Conservation (phyloP, 1,140 invertebrate species). For the Scaptomyza pallida region DNA sequence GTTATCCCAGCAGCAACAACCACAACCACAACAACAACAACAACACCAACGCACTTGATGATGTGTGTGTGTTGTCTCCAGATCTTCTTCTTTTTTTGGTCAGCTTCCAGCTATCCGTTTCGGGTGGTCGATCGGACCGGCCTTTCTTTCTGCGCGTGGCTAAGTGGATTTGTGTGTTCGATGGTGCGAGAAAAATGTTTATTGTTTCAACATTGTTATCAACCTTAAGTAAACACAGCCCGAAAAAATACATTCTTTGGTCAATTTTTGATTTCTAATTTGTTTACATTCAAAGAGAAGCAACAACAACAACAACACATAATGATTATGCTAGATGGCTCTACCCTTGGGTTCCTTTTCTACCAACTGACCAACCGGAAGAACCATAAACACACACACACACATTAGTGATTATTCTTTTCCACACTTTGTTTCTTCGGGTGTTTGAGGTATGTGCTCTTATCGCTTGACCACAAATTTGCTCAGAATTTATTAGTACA, state of each 20-base stretch:
- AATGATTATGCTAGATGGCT: conserved; percentile 70
- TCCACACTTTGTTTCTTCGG: conserved; percentile 35
- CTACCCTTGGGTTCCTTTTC: too few species aligned
- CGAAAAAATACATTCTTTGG: conserved; percentile 29
- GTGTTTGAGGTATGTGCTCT: conserved; percentile 31
- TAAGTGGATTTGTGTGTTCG: conserved; percentile 84
- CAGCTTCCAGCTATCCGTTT: background rate
- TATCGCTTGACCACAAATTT: conserved; percentile 53
- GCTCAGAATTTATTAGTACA: conserved; percentile 82
- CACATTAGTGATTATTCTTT: conserved; percentile 49
- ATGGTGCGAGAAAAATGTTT: conserved; percentile 83
- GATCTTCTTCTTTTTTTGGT: background rate
- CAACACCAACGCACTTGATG: conserved; percentile 55
- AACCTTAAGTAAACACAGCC: conserved; percentile 74
- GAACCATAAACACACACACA: conserved; percentile 26
- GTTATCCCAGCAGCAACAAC: conserved; percentile 38
- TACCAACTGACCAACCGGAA: conserved; percentile 68
- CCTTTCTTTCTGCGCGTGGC: conserved; percentile 67
- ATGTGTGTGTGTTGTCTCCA: conserved; percentile 8
- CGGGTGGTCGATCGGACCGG: conserved; percentile 22
- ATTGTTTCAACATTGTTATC: conserved; percentile 84
- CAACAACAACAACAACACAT: conserved; percentile 52
- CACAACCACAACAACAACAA: conserved; percentile 21
- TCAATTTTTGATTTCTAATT: conserved; percentile 83
- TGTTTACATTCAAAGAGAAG: conserved; percentile 64